Base-by-base conservation (phyloP, 2,888 invertebrate species). In the Adelognathus sp. region DNA sequence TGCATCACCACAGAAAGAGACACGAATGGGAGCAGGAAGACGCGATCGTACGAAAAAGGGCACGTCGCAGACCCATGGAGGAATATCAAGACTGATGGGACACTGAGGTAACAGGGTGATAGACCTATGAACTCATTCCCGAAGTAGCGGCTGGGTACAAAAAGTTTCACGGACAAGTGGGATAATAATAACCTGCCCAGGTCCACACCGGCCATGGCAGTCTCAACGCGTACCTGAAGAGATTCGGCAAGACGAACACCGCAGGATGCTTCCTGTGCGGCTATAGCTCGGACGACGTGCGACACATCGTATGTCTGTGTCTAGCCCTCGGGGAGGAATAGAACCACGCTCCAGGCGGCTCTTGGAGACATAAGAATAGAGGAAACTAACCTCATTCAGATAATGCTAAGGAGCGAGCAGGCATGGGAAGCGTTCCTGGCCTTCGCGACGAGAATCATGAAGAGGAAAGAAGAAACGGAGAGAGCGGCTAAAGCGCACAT, bases 251-350 rank as follows among this genome's bases (percentile, higher is more conserved):
- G 71, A 54, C 11, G 7, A 86, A 84, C 72, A 88, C 82, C 86
- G 85, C 81, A 84, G 77, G 80, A 81, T 82, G 83, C 75, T 75
- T 79, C 77, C 83, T 76, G 78, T 83, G 79, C 33, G 52, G 50
- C 14, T 18, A 71, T 33, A 18, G 6, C 52, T 33, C 56, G 18
- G 61, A 70, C 21, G 54, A 63, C 24, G 76, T 44, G 6, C 39
- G 39, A 4, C 76, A 70, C 39, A 41, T 54, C 0, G 14, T 76
- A 7, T 69, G 69, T 21, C 11, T 7, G 11, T 58, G 69, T 14
- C 52, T 3, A 27, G 52, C 52, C 6, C 27, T 27, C 9, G 52
- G 27, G n/a, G n/a, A 21, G n/a, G 27, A 27, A 52, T 1, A 52
- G 52, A 27, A 27, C 27, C 3, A 1, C 1, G 27, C 52, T 52